Conservation (phyloP, 2,797 vertebrate species). For the Eupleurogrammus muticus region DNA sequence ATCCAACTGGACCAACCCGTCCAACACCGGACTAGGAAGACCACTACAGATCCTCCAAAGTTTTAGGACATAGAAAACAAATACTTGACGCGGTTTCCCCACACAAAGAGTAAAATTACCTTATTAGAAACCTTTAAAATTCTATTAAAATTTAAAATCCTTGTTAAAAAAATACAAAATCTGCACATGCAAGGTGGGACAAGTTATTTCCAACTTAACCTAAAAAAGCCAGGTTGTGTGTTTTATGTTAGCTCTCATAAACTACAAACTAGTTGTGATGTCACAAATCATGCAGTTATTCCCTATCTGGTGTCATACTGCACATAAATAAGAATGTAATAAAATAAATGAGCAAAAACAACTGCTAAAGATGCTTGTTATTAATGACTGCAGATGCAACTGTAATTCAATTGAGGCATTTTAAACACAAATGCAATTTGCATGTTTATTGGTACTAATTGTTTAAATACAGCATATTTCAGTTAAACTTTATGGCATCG, state of each 20-base stretch:
- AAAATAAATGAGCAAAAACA: not conserved
- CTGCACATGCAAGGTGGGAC: too few species aligned
- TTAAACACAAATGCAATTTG: not conserved
- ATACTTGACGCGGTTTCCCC: too few species aligned
- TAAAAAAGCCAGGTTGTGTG: too few species aligned
- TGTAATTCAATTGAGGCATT: not conserved
- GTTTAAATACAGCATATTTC: constrained; percentile 6
- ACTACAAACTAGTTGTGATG: not conserved
- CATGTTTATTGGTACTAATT: constrained; percentile 29
- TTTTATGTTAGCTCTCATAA: not conserved
- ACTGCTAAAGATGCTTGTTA: not conserved
- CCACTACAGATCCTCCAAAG: not conserved
- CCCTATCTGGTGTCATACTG: too few species aligned
- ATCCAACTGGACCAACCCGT: too few species aligned
- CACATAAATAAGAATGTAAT: too few species aligned
- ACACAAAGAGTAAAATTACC: not conserved
- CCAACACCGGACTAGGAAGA: not conserved
- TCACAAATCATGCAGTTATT: not conserved
- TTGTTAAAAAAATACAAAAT: too few species aligned
- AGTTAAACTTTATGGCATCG: not conserved
- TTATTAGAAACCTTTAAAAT: not conserved
- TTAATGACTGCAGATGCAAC: not conserved
- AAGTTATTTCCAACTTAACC: too few species aligned
- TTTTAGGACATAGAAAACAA: too few species aligned
- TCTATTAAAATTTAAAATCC: not conserved